Percentiles rank a stretch among this genome's conserved stretches.
These are phyloP conservation scores for Zoanthus solanderi DNA, from an alignment of 92 coral and sea anemone genomes.

Conservation along the genomic window DNA sequence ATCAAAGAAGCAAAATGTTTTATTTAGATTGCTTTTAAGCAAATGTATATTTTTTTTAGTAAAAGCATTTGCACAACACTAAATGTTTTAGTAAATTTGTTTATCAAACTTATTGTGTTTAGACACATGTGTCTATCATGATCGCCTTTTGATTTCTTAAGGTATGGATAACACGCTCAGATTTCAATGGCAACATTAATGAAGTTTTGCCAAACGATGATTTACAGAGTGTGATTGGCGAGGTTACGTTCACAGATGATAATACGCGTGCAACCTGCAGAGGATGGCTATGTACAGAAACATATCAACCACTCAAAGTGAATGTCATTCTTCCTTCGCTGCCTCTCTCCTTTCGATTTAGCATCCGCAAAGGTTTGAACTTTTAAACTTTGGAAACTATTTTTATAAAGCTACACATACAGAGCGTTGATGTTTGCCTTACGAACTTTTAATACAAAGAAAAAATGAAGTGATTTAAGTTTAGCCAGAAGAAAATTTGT, in stretches of 20 bases:
- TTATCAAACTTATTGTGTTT: neutral
- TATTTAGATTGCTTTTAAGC: too few relatives aligned
- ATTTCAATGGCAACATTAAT: neutral
- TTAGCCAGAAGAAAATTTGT: too few relatives aligned
- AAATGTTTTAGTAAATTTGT: too few relatives aligned
- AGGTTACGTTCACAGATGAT: constrained; percentile 1
- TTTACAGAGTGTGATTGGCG: constrained; percentile 25
- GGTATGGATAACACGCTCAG: constrained; percentile 25
- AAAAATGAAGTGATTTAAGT: too few relatives aligned
- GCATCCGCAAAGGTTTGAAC: constrained; percentile 35
- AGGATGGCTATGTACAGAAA: constrained; percentile 36
- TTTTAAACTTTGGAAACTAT: too few relatives aligned
- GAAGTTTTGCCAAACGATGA: constrained; percentile 27
- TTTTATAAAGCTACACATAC: too few relatives aligned
- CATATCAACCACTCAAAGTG: constrained; percentile 22
- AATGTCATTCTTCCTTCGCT: constrained; percentile 12
- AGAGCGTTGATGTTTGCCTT: too few relatives aligned
- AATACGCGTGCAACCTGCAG: constrained; percentile 3
- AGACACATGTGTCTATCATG: neutral
- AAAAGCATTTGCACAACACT: too few relatives aligned
- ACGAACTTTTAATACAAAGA: too few relatives aligned
- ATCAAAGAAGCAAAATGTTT: too few relatives aligned
- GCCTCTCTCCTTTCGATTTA: constrained; percentile 9
- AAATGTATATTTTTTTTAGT: too few relatives aligned
- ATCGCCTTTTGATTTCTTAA: neutral